Evolutionary conservation across 2,888 invertebrate genomes (phyloP), one percentile per base, ranked within the genome.

Genomic region (Lycaena phlaeas): DNA sequence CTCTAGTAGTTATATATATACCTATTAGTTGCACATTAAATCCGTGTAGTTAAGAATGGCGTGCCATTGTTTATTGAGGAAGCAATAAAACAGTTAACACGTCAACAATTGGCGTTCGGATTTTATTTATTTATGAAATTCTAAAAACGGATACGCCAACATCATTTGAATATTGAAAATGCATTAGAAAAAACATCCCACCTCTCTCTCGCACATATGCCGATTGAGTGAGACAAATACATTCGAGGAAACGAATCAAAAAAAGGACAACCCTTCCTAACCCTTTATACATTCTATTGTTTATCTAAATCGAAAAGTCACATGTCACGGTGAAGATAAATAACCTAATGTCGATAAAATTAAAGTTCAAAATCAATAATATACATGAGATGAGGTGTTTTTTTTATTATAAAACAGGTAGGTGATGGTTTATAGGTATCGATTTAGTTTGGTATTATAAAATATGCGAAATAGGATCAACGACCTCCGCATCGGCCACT

Each of bases 181-280:
- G 69, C 68, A 64, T 68, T 59, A 64, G 59, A 64, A 70, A 70
- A 73, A 64, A 53, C 56, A 37, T 45, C 46, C 52, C 40, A 41
- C 77, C 77, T 54, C 57, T 55, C 46, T 75, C 61, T 46, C 34
- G 46, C 26, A 28, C 40, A 29, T 37, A 46, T 40, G 68, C 49
- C n/a, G n/a, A n/a, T 61, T 50, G 68, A 78, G 46, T 56, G 67
- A 59, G 79, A 77, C 54, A 51, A 49, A 48, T 42, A 48, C 56
- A 54, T 64, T 67, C 71, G 75, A 79, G 82, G 82, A 82, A 81
- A 76, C 74, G 65, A 67, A 69, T 70, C 64, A 73, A 81, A 84
- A 81, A 84, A 84, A 77, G 72, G 73, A 69, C 75, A 79, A 81
- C 79, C 84, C 84, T 82, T 81, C 67, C 73, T 64, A 73, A 77